Base-by-base conservation (phyloP, 2,113 vertebrate species). In the Gambusia affinis region DNA sequence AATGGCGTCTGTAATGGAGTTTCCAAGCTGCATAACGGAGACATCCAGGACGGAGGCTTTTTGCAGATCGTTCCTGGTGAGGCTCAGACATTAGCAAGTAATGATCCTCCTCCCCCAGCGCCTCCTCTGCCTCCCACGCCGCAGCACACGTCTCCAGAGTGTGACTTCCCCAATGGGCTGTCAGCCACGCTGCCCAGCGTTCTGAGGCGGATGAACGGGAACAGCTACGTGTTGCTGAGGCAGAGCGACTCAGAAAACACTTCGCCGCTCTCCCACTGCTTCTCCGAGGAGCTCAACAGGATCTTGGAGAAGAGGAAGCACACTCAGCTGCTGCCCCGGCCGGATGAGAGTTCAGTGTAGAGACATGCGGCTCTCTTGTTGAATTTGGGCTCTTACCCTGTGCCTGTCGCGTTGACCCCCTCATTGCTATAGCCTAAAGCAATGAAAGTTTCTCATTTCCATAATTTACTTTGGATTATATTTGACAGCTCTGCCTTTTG, bases 291-390 rank as follows among this genome's bases (percentile, higher is more conserved):
- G 91, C 97, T 99, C 85, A 99, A 95, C 94, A 96, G 92, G 90
- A 97, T 98, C 68, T 94, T 99, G 78, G 98, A 99, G 93, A 99
- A 98, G 91, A 93, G 98, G 89, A 99, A 99, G 92, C 96, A 96
- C 92, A 97, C 96, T 0, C 96, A 97, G 88, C 94, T 98, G n/a
- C 72, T 89, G 93, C 96, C 89, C 94, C 95, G 90, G 69, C 95
- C 97, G 10, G 97, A 99, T 0, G 98, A 99, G 94, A 99, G 98
- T 92, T 98, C 97, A 0, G 97, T 99, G 87, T 99, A 96, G 94
- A 63, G 12, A 67, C 47, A 30, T 10, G 62, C 24, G 28, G 63
- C 73, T 66, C 79, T 80, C 80, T 39, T 81, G 60, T 85, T 83
- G 85, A 76, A 83, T 85, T 84, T 78, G 72, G 65, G 73, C 62